Conservation (phyloP, 1,140 invertebrate species). For the Cylas formicarius region DNA sequence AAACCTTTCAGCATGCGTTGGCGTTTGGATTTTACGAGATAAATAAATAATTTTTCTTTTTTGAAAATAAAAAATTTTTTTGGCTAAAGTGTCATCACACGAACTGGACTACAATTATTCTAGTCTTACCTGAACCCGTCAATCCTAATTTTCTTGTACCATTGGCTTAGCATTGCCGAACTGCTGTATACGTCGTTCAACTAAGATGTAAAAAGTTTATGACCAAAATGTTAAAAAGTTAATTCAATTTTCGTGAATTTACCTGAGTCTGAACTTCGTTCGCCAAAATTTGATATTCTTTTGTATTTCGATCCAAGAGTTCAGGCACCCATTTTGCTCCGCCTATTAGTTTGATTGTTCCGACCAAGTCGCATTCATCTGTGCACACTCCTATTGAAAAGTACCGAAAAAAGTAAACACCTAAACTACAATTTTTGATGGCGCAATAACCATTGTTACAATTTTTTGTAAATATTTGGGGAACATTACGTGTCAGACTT, state of each 20-base stretch:
- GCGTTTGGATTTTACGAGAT: no score
- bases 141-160: slow-evolving; percentile 79
- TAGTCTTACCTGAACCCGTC: slow-evolving; percentile 68
- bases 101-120: slow-evolving; percentile 1
- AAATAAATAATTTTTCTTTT: slow-evolving; percentile 8
- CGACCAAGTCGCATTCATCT: slow-evolving; percentile 72
- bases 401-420: no score
- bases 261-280: slow-evolving; percentile 72
- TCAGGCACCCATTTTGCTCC: slow-evolving; percentile 78
- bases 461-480: no score
- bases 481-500: no score
- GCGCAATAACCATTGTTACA: no score
- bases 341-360: slow-evolving; percentile 74
- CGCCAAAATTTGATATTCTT: slow-evolving; percentile 75
- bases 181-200: slow-evolving; percentile 73
- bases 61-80: slow-evolving; percentile 27
- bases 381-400: slow-evolving; percentile 65
- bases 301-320: slow-evolving; percentile 74
- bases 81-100: no score
- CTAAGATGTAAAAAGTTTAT: slow-evolving; percentile 43
- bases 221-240: background rate
- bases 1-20: no score
- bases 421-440: no score
- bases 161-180: slow-evolving; percentile 64
- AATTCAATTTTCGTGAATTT: slow-evolving; percentile 14